A percentile compares a stretch with the other conserved stretches of the same genome.
phyloP scores from a whole-genome alignment of 1,140 invertebrate genomes.

The Ceratosolen solmsi region DNA sequence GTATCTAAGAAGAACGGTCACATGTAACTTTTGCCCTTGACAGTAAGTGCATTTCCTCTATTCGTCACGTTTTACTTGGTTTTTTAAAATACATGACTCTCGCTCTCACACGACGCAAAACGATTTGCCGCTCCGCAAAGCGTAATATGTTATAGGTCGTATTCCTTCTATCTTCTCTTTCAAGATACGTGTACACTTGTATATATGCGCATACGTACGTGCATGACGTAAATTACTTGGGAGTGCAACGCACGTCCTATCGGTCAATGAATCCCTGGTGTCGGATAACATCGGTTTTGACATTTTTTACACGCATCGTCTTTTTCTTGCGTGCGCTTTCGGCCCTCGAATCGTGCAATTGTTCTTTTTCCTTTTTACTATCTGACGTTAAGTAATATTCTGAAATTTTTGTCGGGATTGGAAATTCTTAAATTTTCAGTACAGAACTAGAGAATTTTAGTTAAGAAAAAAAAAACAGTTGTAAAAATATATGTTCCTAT shows the following conservation, averaged over 20 bases:
- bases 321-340: background rate
- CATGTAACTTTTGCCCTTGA: constrained; percentile 5
- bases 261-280: constrained; percentile 35
- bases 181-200: background rate
- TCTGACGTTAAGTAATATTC: background rate
- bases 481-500: too few species aligned
- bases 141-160: constrained; percentile 3
- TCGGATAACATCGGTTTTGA: constrained; percentile 35
- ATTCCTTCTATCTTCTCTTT: background rate
- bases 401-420: too few species aligned
- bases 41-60: constrained; percentile 31
- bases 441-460: too few species aligned
- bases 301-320: constrained; percentile 27
- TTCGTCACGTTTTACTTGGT: constrained; percentile 19
- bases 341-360: background rate
- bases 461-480: too few species aligned
- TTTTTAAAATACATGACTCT: background rate
- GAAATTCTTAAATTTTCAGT: too few species aligned
- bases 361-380: background rate
- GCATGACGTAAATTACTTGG: constrained; percentile 38
- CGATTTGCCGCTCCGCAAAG: constrained; percentile 28
- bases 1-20: constrained; percentile 4
- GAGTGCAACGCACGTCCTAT: constrained; percentile 14
- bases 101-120: constrained; percentile 37
- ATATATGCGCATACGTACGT: background rate